Evolutionary conservation across 2,888 invertebrate genomes (phyloP).

Genomic region (Eumacrocentrus americanus): DNA sequence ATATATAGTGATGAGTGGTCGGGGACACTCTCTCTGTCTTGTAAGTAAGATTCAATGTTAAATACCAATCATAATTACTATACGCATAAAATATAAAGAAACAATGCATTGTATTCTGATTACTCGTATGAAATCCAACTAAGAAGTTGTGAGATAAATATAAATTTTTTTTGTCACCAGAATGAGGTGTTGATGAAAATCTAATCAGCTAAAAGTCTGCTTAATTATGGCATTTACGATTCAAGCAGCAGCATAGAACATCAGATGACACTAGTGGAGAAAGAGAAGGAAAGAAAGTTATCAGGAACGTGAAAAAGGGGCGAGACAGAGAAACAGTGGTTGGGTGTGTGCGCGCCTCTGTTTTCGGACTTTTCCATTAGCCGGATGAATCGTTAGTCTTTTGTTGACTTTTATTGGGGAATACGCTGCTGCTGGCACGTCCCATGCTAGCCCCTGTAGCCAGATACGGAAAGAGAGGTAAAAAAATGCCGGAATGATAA

Average conservation of each 20-base stretch:
- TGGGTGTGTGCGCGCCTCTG: slow-evolving; percentile 52
- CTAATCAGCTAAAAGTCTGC: slow-evolving; percentile 62
- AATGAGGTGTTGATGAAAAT: slow-evolving; percentile 40
- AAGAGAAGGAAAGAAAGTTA: slow-evolving; percentile 20
- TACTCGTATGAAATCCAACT: too few species aligned
- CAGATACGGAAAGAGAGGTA: slow-evolving; percentile 1
- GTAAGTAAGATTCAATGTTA: background rate
- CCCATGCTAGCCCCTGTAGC: slow-evolving; percentile 11
- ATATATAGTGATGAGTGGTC: background rate
- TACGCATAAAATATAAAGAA: too few species aligned
- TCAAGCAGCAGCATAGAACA: slow-evolving; percentile 33
- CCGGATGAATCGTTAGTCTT: slow-evolving; percentile 62
- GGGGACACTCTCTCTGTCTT: background rate
- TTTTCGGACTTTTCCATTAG: slow-evolving; percentile 63
- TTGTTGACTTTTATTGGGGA: slow-evolving; percentile 62
- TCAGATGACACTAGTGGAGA: slow-evolving; percentile 34
- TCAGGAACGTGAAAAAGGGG: slow-evolving; percentile 22
- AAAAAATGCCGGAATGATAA: slow-evolving; percentile 26
- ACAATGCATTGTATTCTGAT: too few species aligned
- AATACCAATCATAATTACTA: too few species aligned
- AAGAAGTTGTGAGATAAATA: too few species aligned
- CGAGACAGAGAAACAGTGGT: slow-evolving; percentile 23
- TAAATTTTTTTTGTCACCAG: too few species aligned
- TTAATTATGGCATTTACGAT: slow-evolving; percentile 58
- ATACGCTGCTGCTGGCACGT: slow-evolving; percentile 47